These are phyloP conservation scores for Lacerta viridis DNA, from an alignment of 2,797 vertebrate genomes.

Conservation along the genomic window DNA sequence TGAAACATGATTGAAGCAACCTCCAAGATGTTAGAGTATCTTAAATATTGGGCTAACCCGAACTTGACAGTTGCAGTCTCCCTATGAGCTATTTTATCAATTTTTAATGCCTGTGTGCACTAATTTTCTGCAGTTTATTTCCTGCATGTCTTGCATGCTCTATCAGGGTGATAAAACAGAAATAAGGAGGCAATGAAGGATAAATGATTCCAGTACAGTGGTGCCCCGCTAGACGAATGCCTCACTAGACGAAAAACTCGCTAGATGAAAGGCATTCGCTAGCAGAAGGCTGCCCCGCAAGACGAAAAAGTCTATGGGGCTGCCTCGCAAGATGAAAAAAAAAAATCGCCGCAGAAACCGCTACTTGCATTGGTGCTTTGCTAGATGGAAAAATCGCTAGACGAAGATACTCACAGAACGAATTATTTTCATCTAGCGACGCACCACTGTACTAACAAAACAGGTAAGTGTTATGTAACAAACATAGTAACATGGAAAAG, in stretches of 20 bases:
- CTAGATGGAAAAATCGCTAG: too few species aligned
- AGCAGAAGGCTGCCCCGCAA: too few species aligned
- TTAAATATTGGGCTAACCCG: background rate
- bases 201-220: background rate
- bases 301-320: too few species aligned
- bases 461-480: background rate
- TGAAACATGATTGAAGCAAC: background rate
- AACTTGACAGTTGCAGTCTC: background rate
- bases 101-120: background rate
- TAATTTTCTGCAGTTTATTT: background rate
- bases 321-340: too few species aligned
- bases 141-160: background rate
- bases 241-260: too few species aligned
- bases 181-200: background rate
- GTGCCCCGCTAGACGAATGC: too few species aligned
- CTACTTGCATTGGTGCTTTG: too few species aligned
- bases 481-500: background rate
- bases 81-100: background rate
- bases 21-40: background rate
- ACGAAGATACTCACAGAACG: too few species aligned
- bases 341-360: too few species aligned
- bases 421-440: too few species aligned
- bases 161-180: background rate
- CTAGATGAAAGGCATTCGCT: too few species aligned
- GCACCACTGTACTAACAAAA: too few species aligned